These are phyloP conservation scores for Aldrovandia affinis DNA, from an alignment of 2,797 vertebrate species.

Conservation along the genomic window DNA sequence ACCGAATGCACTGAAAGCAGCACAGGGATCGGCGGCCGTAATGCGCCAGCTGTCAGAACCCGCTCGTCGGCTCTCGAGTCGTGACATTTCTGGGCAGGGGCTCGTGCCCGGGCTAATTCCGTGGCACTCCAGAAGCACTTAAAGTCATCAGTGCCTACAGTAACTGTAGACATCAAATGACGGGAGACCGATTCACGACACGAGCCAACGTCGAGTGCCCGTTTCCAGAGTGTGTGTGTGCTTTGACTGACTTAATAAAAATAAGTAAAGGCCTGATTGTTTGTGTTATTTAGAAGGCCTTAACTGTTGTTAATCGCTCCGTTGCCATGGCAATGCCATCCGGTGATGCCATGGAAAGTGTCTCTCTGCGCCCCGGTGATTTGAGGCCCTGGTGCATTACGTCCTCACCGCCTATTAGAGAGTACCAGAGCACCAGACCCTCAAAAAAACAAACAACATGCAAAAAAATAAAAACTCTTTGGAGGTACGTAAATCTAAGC, in stretches of 20 bases:
- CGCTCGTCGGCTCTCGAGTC: constrained; percentile 19
- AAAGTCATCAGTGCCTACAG: constrained; percentile 32
- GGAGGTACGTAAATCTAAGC: constrained; percentile 26
- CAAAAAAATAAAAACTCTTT: constrained; percentile 19
- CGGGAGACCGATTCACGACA: constrained; percentile 35
- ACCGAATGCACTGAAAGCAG: constrained; percentile 28
- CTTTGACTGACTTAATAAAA: constrained; percentile 14
- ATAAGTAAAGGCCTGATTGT: constrained; percentile 14
- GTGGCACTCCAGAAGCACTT: constrained; percentile 40
- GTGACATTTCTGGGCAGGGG: constrained; percentile 41
- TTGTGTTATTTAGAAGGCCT: constrained; percentile 20
- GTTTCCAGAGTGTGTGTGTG: background rate
- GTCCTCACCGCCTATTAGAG: background rate
- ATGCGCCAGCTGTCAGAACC: constrained; percentile 31
- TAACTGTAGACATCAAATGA: constrained; percentile 36
- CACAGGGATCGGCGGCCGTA: constrained; percentile 26
- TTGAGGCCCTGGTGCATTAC: constrained; percentile 4
- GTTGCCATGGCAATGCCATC: constrained; percentile 32
- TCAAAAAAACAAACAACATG: background rate
- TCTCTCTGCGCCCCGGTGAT: background rate
- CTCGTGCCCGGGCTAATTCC: constrained; percentile 28
- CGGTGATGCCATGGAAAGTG: constrained; percentile 19
- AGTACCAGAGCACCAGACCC: constrained; percentile 3
- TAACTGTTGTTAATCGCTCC: constrained; percentile 33
- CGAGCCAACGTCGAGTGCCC: constrained; percentile 31